A percentile compares a stretch with the other conserved stretches of the same genome.
Conservation (phyloP, 2,888 invertebrate genomes). For the Heliconius erato region DNA sequence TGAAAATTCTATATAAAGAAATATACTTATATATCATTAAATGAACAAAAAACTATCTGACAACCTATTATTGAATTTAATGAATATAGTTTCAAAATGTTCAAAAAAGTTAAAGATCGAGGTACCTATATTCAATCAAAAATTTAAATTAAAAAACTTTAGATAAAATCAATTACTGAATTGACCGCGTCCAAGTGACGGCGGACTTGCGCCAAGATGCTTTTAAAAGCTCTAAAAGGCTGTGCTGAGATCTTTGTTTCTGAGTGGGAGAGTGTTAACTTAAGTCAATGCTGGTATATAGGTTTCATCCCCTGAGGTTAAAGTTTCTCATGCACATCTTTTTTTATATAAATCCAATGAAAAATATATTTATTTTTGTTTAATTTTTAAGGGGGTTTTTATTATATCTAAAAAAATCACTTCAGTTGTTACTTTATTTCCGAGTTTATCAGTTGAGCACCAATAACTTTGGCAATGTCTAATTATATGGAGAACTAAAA, state of each 20-base stretch:
- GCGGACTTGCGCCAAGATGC: conserved; percentile 40
- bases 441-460: too few species aligned
- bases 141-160: conserved; percentile 22
- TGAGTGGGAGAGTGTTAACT: conserved; percentile 40
- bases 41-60: neutral
- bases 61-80: neutral
- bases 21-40: neutral
- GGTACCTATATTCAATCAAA: neutral
- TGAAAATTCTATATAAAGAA: too few species aligned
- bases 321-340: neutral
- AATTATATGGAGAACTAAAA: too few species aligned
- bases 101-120: neutral
- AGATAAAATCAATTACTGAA: conserved; percentile 29
- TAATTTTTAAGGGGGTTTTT: neutral
- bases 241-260: conserved; percentile 43
- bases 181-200: conserved; percentile 31
- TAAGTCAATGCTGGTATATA: conserved; percentile 19
- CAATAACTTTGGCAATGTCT: too few species aligned
- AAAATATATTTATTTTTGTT: neutral
- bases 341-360: neutral
- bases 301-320: neutral
- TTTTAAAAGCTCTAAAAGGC: conserved; percentile 40
- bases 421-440: too few species aligned
- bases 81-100: neutral
- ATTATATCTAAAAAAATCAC: too few species aligned